Evolutionary conservation across 92 coral and sea anemone genomes (phyloP), one percentile per base, ranked within the genome.

Genomic region (Virgularia gustaviana): DNA sequence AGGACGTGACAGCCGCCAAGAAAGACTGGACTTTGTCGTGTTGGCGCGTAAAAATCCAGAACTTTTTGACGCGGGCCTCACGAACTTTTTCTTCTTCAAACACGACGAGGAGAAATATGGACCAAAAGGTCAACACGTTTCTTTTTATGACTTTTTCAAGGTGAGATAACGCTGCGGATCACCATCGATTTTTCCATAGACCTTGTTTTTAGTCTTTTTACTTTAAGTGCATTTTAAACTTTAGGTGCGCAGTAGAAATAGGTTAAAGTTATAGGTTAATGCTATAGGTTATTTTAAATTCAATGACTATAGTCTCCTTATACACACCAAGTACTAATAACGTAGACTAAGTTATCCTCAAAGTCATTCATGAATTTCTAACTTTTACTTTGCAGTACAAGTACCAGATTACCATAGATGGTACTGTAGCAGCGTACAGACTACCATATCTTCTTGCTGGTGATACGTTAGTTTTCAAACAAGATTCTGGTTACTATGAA

Each of bases 341-440:
- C 55, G 55, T 49, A 20, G n/a, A 27, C 27, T 33, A 9, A 15
- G 24, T 44, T 19, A 4, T 32, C 68, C 71, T 30, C 68, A 27
- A 8, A 29, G 43, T 27, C 16, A 12, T 28, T 23, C 1, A 13
- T 43, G 20, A 63, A 60, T 27, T 25, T 72, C 36, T 25, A 8
- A 11, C 15, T 31, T n/a, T 5, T n/a, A n/a, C n/a, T n/a, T 49
- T 64, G 2, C 60, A 91, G 94, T 92, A 89, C 90, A 92, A 89
- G 72, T 92, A 86, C 59, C 98, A 92, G 57, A 70, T 92, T 18
- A 92, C 88, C 31, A 84, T 92, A 20, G 98, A 92, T 53, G 98
- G 98, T 31, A 92, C 98, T 34, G 98, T 92, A 33, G 98, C 98
- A 3, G 98, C 98, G 0, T 92, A 92, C 67, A 81, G 98, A 42